Base-by-base conservation (phyloP, 2,888 invertebrate genomes). In the Chymomyza caudatula region DNA sequence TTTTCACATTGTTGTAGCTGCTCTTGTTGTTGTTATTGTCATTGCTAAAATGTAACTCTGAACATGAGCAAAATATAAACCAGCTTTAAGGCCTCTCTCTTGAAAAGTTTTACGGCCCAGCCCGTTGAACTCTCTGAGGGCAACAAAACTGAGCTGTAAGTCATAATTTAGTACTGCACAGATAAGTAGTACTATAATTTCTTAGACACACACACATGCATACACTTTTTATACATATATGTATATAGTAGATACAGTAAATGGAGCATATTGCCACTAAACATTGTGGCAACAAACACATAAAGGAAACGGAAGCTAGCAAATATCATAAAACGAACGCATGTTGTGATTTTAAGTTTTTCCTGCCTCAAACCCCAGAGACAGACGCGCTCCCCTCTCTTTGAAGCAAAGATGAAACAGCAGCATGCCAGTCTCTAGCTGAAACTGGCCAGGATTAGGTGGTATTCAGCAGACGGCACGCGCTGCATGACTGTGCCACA, bases 321-420 rank as follows among this genome's bases (percentile, higher is more conserved):
- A 65, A 80, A 83, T 74, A 77, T 73, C 75, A 79, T 71, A 76
- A 67, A 68, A 68, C 73, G 68, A 70, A 71, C 77, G 77, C 70
- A 75, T 71, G 84, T 70, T 73, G 69, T 81, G 84, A 84, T 81
- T 82, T 82, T 65, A 72, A 84, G 78, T 76, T 85, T 69, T 76
- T 79, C n/a, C 47, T 13, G 47, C 15, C 47, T 11, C 47, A 47
- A 43, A 19, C 8, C 29, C 11, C 29, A 1, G 44, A 37, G 44
- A 44, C 44, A 1, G n/a, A 2, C 11, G 29, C 29, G 5, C 25
- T 25, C 4, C n/a, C 49, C 49, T 15, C 17, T 15, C 15, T 49
- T 2, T 13, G 13, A 51, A 20, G 29, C 42, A 49, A 60, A 76
- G 76, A 74, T 73, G 73, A 76, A 76, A 76, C 68, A 70, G 77